A percentile compares a stretch with the other conserved stretches of the same genome.
These are phyloP conservation scores for Drosophila busckii DNA, from an alignment of 1,140 invertebrate genomes.

Conservation along the genomic window DNA sequence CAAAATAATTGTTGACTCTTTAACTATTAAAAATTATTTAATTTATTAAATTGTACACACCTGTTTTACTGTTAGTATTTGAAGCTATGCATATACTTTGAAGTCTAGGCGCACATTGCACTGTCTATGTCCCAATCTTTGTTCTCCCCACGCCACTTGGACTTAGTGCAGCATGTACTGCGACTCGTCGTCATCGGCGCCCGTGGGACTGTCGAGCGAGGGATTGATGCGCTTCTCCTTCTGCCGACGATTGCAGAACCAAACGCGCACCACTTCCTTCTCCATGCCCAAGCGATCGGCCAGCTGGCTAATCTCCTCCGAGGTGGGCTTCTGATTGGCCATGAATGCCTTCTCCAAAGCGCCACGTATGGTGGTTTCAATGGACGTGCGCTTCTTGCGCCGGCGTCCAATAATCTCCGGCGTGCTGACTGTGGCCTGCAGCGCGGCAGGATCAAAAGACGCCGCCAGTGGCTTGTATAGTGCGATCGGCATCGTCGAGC, in stretches of 20 bases:
- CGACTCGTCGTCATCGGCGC: constrained; percentile 68
- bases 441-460: constrained; percentile 82
- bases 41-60: constrained; percentile 33
- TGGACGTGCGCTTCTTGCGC: constrained; percentile 97
- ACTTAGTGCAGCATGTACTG: constrained; percentile 61
- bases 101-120: constrained; percentile 48
- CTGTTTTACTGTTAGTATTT: constrained; percentile 48
- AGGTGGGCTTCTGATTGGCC: constrained; percentile 97
- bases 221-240: constrained; percentile 93
- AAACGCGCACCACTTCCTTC: constrained; percentile 97
- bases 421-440: constrained; percentile 89
- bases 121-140: constrained; percentile 42
- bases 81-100: constrained; percentile 18
- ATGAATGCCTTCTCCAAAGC: constrained; percentile 96
- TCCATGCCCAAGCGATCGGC: constrained; percentile 97
- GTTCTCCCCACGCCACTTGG: neutral
- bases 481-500: constrained; percentile 97
- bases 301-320: constrained; percentile 95
- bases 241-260: constrained; percentile 97
- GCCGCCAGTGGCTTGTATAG: constrained; percentile 86
- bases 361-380: constrained; percentile 95
- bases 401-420: constrained; percentile 93
- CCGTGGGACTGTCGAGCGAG: constrained; percentile 79
- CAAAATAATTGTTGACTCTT: too few species aligned
- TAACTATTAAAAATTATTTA: too few species aligned